Base-by-base conservation (phyloP, 2,113 vertebrate genomes). In the Austrofundulus limnaeus region DNA sequence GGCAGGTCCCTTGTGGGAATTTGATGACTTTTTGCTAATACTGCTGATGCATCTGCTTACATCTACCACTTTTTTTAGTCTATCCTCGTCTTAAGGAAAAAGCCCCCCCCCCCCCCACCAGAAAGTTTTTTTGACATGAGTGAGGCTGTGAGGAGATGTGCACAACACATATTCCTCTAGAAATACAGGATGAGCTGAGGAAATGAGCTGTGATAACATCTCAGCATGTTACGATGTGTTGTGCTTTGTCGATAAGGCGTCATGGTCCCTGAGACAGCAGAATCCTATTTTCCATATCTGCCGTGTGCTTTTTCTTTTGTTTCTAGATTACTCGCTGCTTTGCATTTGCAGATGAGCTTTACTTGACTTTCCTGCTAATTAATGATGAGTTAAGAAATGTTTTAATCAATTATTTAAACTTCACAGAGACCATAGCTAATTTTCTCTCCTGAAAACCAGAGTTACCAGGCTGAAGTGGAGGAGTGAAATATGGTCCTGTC, bases 1-100 rank as follows among this genome's bases (percentile, higher is more conserved):
- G 88, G 83, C 78, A 75, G 66, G 65, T 21, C 58, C 82, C 91
- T 86, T 71, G 25, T 65, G 90, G 87, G 89, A 89, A 72, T 81
- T 75, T 41, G 83, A 84, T 85, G 89, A 86, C 86, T 88, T 92
- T 90, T 93, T 87, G 86, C 91, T 92, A 90, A 93, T 93, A 90
- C 61, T 92, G 93, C 92, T 94, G 94, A 94, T 74, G 79, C 75
- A 70, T 81, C 70, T 78, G 70, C 75, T 82, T 81, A 53, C 28
- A 81, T 67, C 86, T 92, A 90, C 66, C 84, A 81, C 42, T 66
- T 78, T 66, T n/a, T 78, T 53, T 74, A 59, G 66, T n/a, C 23
- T 45, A 28, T 61, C 45, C 70, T 68, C 39, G 78, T 82, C 67
- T 85, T 19, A 63, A 89, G 81, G 82, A 76, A 79, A 80, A 20